Base-by-base conservation (phyloP, 1,140 invertebrate genomes). In the Platyscapa corneri region DNA sequence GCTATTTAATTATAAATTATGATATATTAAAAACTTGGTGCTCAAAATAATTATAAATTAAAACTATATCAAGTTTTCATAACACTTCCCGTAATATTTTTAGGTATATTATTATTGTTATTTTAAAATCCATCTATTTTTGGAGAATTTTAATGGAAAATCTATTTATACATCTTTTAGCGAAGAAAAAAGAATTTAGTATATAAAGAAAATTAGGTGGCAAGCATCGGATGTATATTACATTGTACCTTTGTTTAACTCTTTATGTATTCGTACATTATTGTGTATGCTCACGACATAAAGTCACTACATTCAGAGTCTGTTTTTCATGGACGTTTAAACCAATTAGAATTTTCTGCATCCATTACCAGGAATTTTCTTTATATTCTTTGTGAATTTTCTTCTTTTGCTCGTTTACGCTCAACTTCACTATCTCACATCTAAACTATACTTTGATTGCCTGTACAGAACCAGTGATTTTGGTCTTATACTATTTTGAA, bases 221-320 rank as follows among this genome's bases (percentile, higher is more conserved):
- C 23, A 34, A 18, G 46, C 56, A n/a, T 32, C 75, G 64, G 65
- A 78, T 84, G 75, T 64, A 84, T 84, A 84, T 79, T 79, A 79
- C 76, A 84, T 83, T 64, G 18, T 20, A 20, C 53, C 3, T 16
- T 56, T 20, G 18, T 56, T 56, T 20, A 14, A 5, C 56, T 60
- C 27, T 27, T 60, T 60, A 60, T 10, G 56, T 23, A 27, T 60
- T 20, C 23, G n/a, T 60, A 60, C 27, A 46, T 46, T 5, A 46
- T 3, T 23, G 20, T 14, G 23, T 60, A 60, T 60, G 10, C 27
- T 27, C 56, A 60, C 1, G 23, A 60, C 23, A 23, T 10, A 27
- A 70, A n/a, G 30, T 72, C 3, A 16, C 30, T 6, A 27, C 49
- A 39, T 74, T 72, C 56, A 27, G n/a, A 16, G n/a, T 49, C 53